phyloP scores from a whole-genome alignment of 92 coral and sea anemone species.

The Heliopora coerulea region DNA sequence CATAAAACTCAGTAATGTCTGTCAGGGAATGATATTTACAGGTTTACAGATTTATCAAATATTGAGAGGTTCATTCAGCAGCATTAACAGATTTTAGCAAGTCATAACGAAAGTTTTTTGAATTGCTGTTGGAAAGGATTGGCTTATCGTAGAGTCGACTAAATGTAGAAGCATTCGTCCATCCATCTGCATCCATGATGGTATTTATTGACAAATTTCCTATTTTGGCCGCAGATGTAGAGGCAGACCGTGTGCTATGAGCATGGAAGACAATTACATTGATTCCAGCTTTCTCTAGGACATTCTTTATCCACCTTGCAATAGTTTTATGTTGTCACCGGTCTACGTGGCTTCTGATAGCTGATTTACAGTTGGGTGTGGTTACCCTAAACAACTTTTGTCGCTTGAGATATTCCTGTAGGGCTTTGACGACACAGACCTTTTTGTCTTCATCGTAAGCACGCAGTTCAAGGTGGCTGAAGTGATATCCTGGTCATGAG shows the following conservation, averaged over 20 bases:
- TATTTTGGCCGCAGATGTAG: constrained; percentile 45
- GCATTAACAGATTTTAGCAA: constrained; percentile 22
- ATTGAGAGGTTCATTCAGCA: not conserved
- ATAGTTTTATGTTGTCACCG: no score
- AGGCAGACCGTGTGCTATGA: constrained; percentile 34
- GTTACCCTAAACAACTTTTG: not conserved
- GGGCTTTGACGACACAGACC: not conserved
- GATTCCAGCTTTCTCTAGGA: not conserved
- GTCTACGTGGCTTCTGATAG: not conserved
- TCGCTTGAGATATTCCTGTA: no score
- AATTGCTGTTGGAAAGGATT: not conserved
- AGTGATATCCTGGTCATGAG: no score
- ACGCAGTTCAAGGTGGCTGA: no score
- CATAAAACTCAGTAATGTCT: no score
- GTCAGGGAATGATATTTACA: no score
- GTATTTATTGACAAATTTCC: constrained; percentile 23
- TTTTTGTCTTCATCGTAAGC: no score
- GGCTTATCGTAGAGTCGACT: constrained; percentile 42
- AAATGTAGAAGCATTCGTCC: constrained; percentile 32
- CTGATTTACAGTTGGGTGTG: constrained; percentile 3
- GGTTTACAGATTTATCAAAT: not conserved
- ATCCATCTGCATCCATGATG: constrained; percentile 48
- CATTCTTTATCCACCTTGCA: constrained; percentile 6
- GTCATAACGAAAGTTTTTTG: constrained; percentile 27
- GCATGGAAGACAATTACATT: not conserved